Evolutionary conservation across 2,888 invertebrate genomes (phyloP), one percentile per base, ranked within the genome.

Genomic region (Sialis fuliginosa): DNA sequence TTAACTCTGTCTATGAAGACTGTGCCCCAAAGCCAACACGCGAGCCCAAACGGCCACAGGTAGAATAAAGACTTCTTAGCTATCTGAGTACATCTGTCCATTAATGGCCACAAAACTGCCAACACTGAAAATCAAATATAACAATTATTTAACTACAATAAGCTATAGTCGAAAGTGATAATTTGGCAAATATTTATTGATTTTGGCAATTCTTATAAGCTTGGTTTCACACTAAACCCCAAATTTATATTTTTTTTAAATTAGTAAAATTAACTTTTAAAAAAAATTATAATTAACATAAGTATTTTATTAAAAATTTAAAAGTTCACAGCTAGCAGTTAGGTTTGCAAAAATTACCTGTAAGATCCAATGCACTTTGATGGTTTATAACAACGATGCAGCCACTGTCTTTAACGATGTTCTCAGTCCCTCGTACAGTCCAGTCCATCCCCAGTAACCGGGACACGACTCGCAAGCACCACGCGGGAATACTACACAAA

Each of bases 11-110:
- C 80, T 44, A 93, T 87, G 62, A 88, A 93, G 46, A 92, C 77
- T 0, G 89, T 84, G 35, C 91, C 91, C 79, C 87, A 88, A 47
- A 92, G 69, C 82, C 86, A 89, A 4, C 81, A 75, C 0, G 87
- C 86, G 5, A 87, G 62, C 6, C 91, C 92, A 59, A 92, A 90
- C 2, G 88, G 82, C 52, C 86, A 83, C 43, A 83, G 65, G 61
- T 82, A 91, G 52, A 87, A 73, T 42, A 93, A 69, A 54, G 86
- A 84, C 53, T 79, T 81, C 64, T 92, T 93, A 1, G 88, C 77
- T 42, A 93, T 79, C 49, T 85, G 83, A 2, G 87, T 83, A 54
- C 85, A 81, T 32, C 81, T 75, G 41, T 81, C 77, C 68, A 89
- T 77, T 30, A 82, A 67, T 5, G 88, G 87, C 90, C 88, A 90